Evolutionary conservation across 2,888 invertebrate species (phyloP), one percentile per base, ranked within the genome.

Genomic region (Cantharis lateralis): DNA sequence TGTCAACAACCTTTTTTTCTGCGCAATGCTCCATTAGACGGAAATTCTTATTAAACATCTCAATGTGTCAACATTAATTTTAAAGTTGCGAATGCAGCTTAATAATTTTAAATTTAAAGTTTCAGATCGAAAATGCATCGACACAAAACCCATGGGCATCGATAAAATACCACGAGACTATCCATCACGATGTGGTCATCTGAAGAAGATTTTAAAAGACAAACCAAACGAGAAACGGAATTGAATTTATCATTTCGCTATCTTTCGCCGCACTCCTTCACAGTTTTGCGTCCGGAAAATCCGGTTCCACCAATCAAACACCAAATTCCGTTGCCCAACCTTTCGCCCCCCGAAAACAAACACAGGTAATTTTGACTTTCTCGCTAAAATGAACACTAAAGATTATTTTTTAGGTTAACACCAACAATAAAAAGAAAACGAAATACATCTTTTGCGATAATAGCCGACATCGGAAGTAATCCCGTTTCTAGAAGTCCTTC

Each of bases 401-500:
- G 61, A 15, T 2, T 3, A 13, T 11, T 48, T 79, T 81, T 26
- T 71, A 81, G 81, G 62, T 75, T 81, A 75, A 85, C 86, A 11
- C 87, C 87, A 63, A 83, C 84, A 9, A 77, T 85, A 15, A 83
- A 84, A 79, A 79, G 87, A 62, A 83, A 84, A 71, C 86, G 85
- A 73, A 87, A 88, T 76, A 86, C 87, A 79, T 84, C 89, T 0
- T 89, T 89, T 79, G 85, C 89, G 2, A 88, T 89, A 71, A 87
- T 89, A 75, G 88, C 88, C 10, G 88, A 89, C 76, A 82, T 85
- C 18, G 81, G 82, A 10, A 77, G 85, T 74, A 82, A 82, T 72
- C 83, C 85, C 0, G 84, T 82, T 9, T 86, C 87, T 1, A 82
- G 87, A 68, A 87, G 86, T 74, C 83, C 87, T 4, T 87, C 87